These are phyloP conservation scores for Gibbula magus DNA, from an alignment of 2,888 invertebrate species.

Conservation along the genomic window DNA sequence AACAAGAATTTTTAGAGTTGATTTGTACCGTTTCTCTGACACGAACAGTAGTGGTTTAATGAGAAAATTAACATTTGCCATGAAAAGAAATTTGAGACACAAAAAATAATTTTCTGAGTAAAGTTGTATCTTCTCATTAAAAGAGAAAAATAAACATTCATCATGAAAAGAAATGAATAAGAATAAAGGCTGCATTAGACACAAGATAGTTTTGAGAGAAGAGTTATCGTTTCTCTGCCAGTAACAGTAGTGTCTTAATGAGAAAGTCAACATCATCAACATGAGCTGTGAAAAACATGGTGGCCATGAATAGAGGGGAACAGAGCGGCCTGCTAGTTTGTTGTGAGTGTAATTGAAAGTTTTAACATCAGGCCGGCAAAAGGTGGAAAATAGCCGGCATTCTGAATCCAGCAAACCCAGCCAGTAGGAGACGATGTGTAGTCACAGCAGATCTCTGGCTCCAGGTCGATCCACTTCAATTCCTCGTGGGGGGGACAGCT, in stretches of 20 bases:
- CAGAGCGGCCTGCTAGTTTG: neutral
- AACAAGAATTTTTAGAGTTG: too few relatives aligned
- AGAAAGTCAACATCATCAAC: neutral
- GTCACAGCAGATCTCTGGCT: neutral
- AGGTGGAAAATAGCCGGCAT: conserved; percentile 4
- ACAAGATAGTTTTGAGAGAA: too few relatives aligned
- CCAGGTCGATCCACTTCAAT: conserved; percentile 1
- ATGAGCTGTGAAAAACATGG: neutral
- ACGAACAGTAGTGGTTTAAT: too few relatives aligned
- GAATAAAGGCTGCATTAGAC: too few relatives aligned
- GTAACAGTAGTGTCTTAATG: neutral
- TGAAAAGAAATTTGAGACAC: too few relatives aligned
- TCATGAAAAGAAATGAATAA: too few relatives aligned
- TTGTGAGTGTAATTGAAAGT: conserved; percentile 4
- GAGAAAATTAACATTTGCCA: too few relatives aligned
- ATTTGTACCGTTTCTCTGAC: too few relatives aligned
- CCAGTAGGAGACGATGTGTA: neutral
- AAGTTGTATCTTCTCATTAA: too few relatives aligned
- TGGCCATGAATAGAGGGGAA: neutral
- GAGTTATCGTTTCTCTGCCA: too few relatives aligned
- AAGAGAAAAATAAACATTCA: too few relatives aligned
- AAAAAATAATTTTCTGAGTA: too few relatives aligned
- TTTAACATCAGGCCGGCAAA: conserved; percentile 5
- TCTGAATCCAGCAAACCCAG: neutral
- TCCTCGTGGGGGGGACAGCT: neutral